These are phyloP conservation scores for Pangasius macronema DNA, from an alignment of 2,797 vertebrate species.

Conservation along the genomic window DNA sequence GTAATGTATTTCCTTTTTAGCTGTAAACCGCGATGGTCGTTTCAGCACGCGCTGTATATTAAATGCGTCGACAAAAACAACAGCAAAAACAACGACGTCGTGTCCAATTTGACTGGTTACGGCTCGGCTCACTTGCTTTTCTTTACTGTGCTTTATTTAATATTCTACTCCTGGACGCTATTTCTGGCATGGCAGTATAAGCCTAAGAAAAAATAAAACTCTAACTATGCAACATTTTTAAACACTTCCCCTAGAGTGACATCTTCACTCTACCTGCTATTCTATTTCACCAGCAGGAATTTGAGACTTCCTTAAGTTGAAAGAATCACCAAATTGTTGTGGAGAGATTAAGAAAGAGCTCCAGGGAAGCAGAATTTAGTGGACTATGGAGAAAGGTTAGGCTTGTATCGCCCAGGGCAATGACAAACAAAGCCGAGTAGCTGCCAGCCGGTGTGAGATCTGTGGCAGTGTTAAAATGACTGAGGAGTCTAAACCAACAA, in stretches of 20 bases:
- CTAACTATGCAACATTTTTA: not conserved
- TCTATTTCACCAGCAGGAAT: not conserved
- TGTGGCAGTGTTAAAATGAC: conserved; percentile 15
- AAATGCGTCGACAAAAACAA: not conserved
- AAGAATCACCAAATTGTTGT: not conserved
- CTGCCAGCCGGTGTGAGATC: conserved; percentile 17
- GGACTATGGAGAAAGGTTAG: conserved; percentile 20
- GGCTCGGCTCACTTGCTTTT: not conserved
- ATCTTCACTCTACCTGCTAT: not conserved
- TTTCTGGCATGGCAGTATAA: conserved; percentile 1
- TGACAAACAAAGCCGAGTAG: conserved; percentile 9
- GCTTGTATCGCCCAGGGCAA: conserved; percentile 18
- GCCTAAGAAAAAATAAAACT: too few relatives aligned
- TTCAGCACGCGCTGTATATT: not conserved
- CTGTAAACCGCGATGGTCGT: not conserved
- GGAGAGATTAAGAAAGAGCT: not conserved
- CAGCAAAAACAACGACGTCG: not conserved
- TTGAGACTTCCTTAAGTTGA: not conserved
- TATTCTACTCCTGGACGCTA: not conserved
- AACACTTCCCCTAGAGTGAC: not conserved
- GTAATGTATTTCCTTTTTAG: not conserved
- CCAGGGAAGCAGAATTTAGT: not conserved
- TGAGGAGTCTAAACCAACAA: conserved; percentile 32
- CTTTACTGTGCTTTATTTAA: conserved; percentile 5
- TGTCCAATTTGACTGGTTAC: not conserved